Evolutionary conservation across 2,113 vertebrate species (phyloP), one percentile per base, ranked within the genome.

Genomic region (Lethenteron reissneri): DNA sequence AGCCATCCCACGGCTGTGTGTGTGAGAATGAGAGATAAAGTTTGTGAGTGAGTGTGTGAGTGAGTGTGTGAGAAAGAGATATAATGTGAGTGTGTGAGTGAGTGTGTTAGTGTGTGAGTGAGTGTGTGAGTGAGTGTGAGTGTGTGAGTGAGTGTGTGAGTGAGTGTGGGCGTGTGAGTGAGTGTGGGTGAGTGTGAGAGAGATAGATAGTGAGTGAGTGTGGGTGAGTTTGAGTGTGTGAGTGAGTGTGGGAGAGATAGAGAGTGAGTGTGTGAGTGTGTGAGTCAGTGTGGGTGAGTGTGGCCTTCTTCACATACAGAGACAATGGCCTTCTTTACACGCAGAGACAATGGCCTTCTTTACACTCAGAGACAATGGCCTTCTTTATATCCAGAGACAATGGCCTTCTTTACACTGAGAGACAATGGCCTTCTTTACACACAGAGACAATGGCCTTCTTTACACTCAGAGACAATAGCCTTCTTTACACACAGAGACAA

Each of bases 121-220:
- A 3, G 70, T 56, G 70, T 56, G 25, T n/a, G 11, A 3, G 19
- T n/a, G 19, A 56, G 70, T 11, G 25, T 10, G 19, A 56, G 8
- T 4, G 41, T 6, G 41, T 4, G 41, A 41, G 41, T 41, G 41
- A 41, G 41, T 41, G 41, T 41, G 70, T 12, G 25, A n/a, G 19
- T 56, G 25, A 15, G 11, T 56, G 17, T n/a, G 56, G 25, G n/a
- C 8, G 25, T 4, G 70, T 56, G 19, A 2, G 70, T 9, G 19
- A 56, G 25, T 56, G 10, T 71, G 70, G 25, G 70, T 56, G 70
- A n/a, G 19, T 25, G 70, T 71, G 70, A 56, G 70, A 56, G 19
- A 56, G 70, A 56, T 3, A 12, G 21, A 21, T 15, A 21, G 70
- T 70, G 70, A 25, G 25, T 17, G 70, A 21, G 70, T 12, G 70